Conservation (phyloP, 2,797 vertebrate genomes). For the Chelon auratus region DNA sequence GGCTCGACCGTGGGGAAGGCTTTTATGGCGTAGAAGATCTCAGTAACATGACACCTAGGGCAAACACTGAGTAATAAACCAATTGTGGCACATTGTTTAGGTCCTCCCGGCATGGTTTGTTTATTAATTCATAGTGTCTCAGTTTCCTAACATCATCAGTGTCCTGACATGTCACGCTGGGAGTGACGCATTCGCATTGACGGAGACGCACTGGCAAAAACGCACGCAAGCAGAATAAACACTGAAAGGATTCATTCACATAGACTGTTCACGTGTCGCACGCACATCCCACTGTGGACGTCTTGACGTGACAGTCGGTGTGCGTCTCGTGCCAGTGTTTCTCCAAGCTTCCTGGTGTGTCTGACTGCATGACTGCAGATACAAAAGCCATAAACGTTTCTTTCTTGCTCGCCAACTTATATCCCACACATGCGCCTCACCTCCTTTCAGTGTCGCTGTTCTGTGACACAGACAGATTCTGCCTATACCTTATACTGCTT, state of each 20-base stretch:
- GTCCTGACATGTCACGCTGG: constrained; percentile 65
- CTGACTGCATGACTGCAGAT: constrained; percentile 73
- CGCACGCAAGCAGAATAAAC: constrained; percentile 41
- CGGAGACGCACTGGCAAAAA: constrained; percentile 28
- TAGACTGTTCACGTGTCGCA: constrained; percentile 49
- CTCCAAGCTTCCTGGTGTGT: constrained; percentile 51
- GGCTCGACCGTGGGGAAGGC: constrained; percentile 54
- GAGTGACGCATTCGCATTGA: constrained; percentile 32
- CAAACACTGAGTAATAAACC: constrained; percentile 80
- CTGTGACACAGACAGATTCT: constrained; percentile 52
- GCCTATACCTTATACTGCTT: constrained; percentile 1
- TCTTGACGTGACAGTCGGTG: constrained; percentile 59
- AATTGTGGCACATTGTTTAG: constrained; percentile 71
- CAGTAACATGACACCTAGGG: constrained; percentile 72
- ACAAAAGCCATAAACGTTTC: constrained; percentile 66
- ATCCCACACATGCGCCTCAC: constrained; percentile 34
- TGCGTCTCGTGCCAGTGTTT: constrained; percentile 61
- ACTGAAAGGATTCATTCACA: constrained; percentile 33
- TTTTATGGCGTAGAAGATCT: constrained; percentile 69
- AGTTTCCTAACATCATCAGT: constrained; percentile 70
- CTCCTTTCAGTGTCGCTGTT: constrained; percentile 55
- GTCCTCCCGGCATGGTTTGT: constrained; percentile 63
- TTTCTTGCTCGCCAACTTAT: constrained; percentile 38
- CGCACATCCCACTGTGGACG: constrained; percentile 42
- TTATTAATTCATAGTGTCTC: constrained; percentile 67